phyloP scores from a whole-genome alignment of 2,888 invertebrate species.

The Fragum fragum region DNA sequence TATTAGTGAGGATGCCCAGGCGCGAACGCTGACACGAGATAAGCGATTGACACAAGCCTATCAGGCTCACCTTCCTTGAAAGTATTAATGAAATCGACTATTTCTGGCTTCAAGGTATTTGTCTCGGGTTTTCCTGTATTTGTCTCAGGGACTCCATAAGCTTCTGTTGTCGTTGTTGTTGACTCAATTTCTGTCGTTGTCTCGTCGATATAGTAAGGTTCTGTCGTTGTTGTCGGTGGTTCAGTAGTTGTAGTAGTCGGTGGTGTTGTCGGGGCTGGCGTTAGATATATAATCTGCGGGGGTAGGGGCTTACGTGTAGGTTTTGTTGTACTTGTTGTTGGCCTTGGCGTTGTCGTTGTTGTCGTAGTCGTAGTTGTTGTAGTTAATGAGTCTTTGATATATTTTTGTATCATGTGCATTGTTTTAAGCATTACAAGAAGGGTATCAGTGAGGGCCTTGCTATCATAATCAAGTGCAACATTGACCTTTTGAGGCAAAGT shows the following conservation, averaged over 20 bases:
- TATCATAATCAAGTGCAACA: conserved; percentile 29
- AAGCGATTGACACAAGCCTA: background rate
- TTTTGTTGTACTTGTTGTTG: background rate
- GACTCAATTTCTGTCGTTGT: conserved; percentile 16
- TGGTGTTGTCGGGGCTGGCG: conserved; percentile 4
- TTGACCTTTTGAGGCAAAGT: background rate
- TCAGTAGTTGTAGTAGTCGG: conserved; percentile 23
- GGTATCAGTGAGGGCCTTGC: conserved; percentile 40
- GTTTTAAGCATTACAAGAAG: conserved; percentile 43
- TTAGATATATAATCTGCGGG: background rate
- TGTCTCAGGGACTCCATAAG: background rate
- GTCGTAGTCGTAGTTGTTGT: conserved; percentile 15
- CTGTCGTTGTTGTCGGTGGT: conserved; percentile 18
- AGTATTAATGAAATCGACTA: conserved; percentile 6
- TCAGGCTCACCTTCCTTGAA: conserved; percentile 20
- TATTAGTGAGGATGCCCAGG: too few relatives aligned
- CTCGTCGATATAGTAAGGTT: background rate
- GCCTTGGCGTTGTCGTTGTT: background rate
- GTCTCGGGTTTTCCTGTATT: background rate
- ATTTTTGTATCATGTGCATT: conserved; percentile 42
- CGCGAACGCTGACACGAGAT: background rate
- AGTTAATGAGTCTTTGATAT: conserved; percentile 41
- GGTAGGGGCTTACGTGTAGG: conserved; percentile 3
- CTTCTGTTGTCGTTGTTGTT: conserved; percentile 15
- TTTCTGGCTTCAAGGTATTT: background rate